phyloP scores from a whole-genome alignment of 1,140 invertebrate species.

The Tetramorium alpestre region DNA sequence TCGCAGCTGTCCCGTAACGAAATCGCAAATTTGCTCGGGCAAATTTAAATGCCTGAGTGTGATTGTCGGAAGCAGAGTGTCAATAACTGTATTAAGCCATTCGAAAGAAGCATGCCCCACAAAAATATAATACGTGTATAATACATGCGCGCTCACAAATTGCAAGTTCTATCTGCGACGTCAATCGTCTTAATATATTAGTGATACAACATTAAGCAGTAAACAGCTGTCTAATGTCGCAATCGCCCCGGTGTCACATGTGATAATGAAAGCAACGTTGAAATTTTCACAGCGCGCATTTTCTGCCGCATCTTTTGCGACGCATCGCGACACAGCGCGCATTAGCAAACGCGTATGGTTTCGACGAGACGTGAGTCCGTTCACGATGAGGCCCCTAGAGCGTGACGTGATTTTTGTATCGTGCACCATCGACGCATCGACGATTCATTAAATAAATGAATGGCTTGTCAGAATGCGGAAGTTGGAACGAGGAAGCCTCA shows the following conservation, averaged over 20 bases:
- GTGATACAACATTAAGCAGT: not conserved
- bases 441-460: slow-evolving; percentile 45
- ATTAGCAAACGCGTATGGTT: slow-evolving; percentile 14
- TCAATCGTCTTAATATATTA: not conserved
- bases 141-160: not conserved
- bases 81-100: not conserved
- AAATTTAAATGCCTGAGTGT: not conserved
- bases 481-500: not conserved
- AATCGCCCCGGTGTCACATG: not conserved
- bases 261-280: not conserved
- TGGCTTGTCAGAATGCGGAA: slow-evolving; percentile 38
- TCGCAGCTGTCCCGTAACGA: not conserved
- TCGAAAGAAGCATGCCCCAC: not conserved
- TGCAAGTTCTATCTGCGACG: not conserved
- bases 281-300: slow-evolving; percentile 36
- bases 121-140: not conserved
- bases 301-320: slow-evolving; percentile 3
- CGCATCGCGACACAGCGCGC: not conserved
- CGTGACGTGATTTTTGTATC: slow-evolving; percentile 30
- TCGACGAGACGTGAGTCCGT: slow-evolving; percentile 36
- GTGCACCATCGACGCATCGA: not conserved
- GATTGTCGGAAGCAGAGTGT: not conserved
- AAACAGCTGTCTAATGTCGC: not conserved
- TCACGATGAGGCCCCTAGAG: not conserved
- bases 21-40: not conserved